phyloP scores from a whole-genome alignment of 2,113 vertebrate species.

The Apus apus region DNA sequence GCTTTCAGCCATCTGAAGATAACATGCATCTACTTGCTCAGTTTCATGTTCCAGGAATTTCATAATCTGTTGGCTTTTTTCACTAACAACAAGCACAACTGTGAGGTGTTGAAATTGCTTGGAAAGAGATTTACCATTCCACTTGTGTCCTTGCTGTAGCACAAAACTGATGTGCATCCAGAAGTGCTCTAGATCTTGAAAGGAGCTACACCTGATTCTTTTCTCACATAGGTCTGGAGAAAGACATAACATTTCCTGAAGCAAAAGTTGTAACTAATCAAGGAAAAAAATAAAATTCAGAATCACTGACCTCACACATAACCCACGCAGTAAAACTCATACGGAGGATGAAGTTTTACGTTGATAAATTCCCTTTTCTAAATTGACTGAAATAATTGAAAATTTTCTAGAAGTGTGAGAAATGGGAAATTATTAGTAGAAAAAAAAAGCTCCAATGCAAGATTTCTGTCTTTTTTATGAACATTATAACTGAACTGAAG shows the following conservation, averaged over 20 bases:
- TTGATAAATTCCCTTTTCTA: not conserved
- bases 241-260: not conserved
- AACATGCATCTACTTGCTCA: not conserved
- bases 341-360: not conserved
- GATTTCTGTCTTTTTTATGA: not conserved
- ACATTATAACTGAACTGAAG: not conserved
- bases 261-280: not conserved
- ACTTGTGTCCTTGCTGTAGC: not conserved
- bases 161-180: not conserved
- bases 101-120: not conserved
- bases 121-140: not conserved
- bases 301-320: not conserved
- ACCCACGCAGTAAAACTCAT: not conserved
- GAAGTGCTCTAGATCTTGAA: not conserved
- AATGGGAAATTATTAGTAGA: not conserved
- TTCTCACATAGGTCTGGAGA: fast-evolving
- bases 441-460: not conserved
- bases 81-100: not conserved
- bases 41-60: not conserved
- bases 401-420: not conserved
- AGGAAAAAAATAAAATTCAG: not conserved
- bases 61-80: not conserved
- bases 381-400: not conserved
- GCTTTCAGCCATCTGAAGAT: not conserved
- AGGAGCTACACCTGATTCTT: not conserved